These are phyloP conservation scores for Pimephales promelas DNA, from an alignment of 2,113 vertebrate genomes.

Conservation along the genomic window DNA sequence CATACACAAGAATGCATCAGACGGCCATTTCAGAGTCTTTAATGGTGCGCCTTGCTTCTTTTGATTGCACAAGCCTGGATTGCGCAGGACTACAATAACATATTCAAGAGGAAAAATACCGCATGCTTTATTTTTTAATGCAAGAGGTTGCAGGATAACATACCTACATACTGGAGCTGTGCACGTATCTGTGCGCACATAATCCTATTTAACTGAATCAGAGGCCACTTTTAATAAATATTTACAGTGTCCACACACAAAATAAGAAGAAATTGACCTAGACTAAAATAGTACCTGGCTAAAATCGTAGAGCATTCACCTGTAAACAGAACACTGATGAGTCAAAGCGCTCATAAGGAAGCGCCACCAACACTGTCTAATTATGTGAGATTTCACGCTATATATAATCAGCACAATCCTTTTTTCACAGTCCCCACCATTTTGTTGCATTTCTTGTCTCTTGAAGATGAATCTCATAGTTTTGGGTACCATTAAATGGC, in stretches of 20 bases:
- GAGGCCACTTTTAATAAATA: constrained; percentile 7
- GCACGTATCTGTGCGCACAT: neutral
- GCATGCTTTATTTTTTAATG: constrained; percentile 29
- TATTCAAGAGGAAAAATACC: constrained; percentile 10
- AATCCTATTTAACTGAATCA: neutral
- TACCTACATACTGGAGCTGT: neutral
- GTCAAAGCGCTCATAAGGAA: neutral
- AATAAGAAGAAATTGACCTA: neutral
- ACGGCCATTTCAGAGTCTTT: constrained; percentile 49
- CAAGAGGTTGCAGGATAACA: constrained; percentile 9
- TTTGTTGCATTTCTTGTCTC: neutral
- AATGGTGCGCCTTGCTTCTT: constrained; percentile 8
- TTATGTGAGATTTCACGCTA: constrained; percentile 24
- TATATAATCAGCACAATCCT: constrained; percentile 20
- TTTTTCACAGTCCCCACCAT: neutral
- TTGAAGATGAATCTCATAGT: neutral
- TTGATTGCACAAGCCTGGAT: constrained; percentile 18
- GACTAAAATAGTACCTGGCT: neutral
- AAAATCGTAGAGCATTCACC: neutral
- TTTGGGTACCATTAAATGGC: neutral
- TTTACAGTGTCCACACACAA: neutral
- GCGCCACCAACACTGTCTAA: neutral
- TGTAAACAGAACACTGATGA: constrained; percentile 21
- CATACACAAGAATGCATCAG: constrained; percentile 41
- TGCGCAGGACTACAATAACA: constrained; percentile 17